These are phyloP conservation scores for Trachemys scripta DNA, from an alignment of 2,113 vertebrate species.

Conservation along the genomic window DNA sequence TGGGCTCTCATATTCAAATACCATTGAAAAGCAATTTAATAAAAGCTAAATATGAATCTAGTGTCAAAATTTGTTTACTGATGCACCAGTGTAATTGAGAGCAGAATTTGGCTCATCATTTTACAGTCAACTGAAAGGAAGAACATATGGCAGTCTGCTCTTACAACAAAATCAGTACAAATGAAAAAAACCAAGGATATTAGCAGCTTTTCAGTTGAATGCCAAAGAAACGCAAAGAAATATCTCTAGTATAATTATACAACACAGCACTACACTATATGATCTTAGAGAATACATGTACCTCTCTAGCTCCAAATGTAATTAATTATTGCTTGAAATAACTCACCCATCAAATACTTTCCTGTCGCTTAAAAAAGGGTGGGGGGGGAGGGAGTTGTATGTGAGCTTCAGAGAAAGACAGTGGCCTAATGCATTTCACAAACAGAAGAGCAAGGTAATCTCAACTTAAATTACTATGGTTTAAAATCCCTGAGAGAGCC, in stretches of 20 bases:
- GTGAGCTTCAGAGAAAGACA: conserved; percentile 64
- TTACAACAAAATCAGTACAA: conserved; percentile 54
- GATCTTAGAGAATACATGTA: conserved; percentile 1
- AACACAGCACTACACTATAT: background rate
- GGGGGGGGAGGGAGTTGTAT: conserved; percentile 45
- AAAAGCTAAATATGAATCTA: conserved; percentile 13
- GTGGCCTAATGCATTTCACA: conserved; percentile 65
- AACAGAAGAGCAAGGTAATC: conserved; percentile 65
- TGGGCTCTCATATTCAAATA: conserved; percentile 23
- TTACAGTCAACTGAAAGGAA: conserved; percentile 39
- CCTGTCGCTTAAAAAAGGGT: conserved; percentile 24
- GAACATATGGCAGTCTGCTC: conserved; percentile 17
- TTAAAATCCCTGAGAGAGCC: conserved; percentile 67
- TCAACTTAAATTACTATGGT: conserved; percentile 65
- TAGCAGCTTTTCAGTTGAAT: conserved; percentile 38
- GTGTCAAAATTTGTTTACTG: background rate
- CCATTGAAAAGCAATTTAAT: conserved; percentile 21
- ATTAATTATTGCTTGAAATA: conserved; percentile 58
- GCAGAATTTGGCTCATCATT: conserved; percentile 33
- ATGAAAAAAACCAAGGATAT: conserved; percentile 34
- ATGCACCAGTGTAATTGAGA: background rate
- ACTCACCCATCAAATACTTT: conserved; percentile 47
- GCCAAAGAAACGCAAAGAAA: background rate
- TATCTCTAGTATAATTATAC: conserved; percentile 31
- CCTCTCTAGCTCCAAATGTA: conserved; percentile 23